Base-by-base conservation (phyloP, 2,888 invertebrate species). In the Cryptops parisi region DNA sequence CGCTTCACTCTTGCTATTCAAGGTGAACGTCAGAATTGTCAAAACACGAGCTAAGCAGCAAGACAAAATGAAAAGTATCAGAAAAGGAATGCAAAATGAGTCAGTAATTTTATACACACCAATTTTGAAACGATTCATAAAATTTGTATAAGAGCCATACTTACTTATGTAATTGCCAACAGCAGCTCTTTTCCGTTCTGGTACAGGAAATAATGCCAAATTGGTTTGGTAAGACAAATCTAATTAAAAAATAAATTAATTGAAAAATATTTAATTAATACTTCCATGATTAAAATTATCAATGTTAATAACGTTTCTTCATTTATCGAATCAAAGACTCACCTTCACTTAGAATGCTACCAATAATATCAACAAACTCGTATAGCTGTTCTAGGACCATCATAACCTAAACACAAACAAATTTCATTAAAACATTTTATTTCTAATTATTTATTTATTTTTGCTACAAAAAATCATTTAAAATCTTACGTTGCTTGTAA, bases 1-100 rank as follows among this genome's bases (percentile, higher is more conserved):
- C 56, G 86, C 82, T 64, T 94, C 91, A 67, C 90, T 88, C 72
- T 91, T 89, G 67, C 81, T 90, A 56, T 87, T 79, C 27, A 96
- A 75, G 6, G 90, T 87, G 60, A 89, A 75, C 66, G 91, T 93
- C 52, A 96, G 72, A 61, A 93, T 89, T 4, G 89, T 87, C 57
- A 96, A 69, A 22, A 90, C 87, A 72, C 87, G 85, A 63, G 86
- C 88, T 88, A 67, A 41, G 45, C 72, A 65, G 60, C 57, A 21
- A 40, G n/a, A n/a, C n/a, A n/a, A n/a, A n/a, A n/a, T n/a, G n/a
- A n/a, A n/a, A n/a, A n/a, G n/a, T n/a, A n/a, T n/a, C n/a, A n/a
- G n/a, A n/a, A n/a, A n/a, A n/a, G n/a, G n/a, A n/a, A n/a, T n/a
- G n/a, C n/a, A n/a, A n/a, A n/a, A n/a, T n/a, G n/a, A n/a, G n/a